phyloP scores from a whole-genome alignment of 2,797 vertebrate species.

The Phylloscopus collybita region DNA sequence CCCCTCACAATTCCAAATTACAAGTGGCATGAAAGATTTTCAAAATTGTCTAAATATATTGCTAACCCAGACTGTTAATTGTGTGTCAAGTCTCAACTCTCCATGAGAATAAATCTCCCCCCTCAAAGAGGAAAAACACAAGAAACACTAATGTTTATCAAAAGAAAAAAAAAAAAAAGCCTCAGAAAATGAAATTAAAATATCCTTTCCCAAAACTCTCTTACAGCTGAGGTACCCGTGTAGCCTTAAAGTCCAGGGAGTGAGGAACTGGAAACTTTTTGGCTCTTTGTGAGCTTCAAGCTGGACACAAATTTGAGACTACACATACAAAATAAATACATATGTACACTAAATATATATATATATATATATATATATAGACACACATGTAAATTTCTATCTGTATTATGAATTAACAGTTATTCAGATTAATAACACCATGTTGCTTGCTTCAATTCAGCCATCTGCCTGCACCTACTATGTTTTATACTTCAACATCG shows the following conservation, averaged over 20 bases:
- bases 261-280: neutral
- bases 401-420: neutral
- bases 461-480: neutral
- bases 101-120: neutral
- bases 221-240: neutral
- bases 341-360: neutral
- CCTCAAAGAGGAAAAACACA: neutral
- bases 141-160: neutral
- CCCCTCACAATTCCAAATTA: neutral
- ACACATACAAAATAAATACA: neutral
- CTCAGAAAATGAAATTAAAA: neutral
- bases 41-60: conserved; percentile 15
- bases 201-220: neutral
- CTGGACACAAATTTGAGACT: neutral
- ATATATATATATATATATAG: neutral
- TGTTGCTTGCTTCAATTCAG: neutral
- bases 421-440: neutral
- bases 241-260: neutral
- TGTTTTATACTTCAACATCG: neutral
- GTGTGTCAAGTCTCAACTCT: neutral
- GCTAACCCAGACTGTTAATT: neutral
- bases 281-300: neutral
- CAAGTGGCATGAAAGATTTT: neutral
- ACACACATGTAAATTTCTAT: neutral
- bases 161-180: neutral